These are phyloP conservation scores for Channa maculata DNA, from an alignment of 2,113 vertebrate species.

Conservation along the genomic window DNA sequence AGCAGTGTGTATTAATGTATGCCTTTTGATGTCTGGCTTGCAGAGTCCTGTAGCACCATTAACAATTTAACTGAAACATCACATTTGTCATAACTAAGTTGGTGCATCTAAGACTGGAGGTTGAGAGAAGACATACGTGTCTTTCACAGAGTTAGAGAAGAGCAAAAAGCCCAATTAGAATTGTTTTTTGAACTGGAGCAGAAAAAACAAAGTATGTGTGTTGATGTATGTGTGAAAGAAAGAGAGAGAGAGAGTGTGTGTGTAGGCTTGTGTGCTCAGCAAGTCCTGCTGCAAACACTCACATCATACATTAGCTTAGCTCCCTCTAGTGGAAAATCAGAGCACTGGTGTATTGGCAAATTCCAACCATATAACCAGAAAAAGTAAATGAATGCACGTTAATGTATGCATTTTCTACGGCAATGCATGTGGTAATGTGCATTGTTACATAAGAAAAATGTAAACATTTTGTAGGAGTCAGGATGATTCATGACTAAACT, in stretches of 20 bases:
- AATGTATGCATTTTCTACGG: neutral
- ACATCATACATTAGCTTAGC: slow-evolving; percentile 89
- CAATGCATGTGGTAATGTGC: no score
- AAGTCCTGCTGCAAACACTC: slow-evolving; percentile 34
- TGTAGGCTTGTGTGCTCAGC: slow-evolving; percentile 19
- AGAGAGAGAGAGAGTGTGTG: neutral
- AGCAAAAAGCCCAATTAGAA: slow-evolving; percentile 78
- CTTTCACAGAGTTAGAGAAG: slow-evolving; percentile 57
- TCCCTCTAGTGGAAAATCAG: slow-evolving; percentile 90
- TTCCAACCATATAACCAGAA: neutral
- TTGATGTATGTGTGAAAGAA: slow-evolving; percentile 21
- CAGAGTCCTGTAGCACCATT: slow-evolving; percentile 78
- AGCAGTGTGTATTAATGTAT: slow-evolving; percentile 80
- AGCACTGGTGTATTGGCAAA: slow-evolving; percentile 7
- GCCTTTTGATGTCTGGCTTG: slow-evolving; percentile 82
- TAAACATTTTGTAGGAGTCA: neutral
- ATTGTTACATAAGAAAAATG: neutral
- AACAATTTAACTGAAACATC: slow-evolving; percentile 85
- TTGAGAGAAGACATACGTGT: slow-evolving; percentile 54
- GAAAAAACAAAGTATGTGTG: slow-evolving; percentile 69
- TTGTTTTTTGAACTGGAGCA: slow-evolving; percentile 77
- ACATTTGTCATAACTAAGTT: slow-evolving; percentile 84
- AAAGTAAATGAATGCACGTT: neutral
- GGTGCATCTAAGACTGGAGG: slow-evolving; percentile 71
- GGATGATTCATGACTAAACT: no score